A percentile compares a stretch with the other conserved stretches of the same genome.
Evolutionary conservation across 2,888 invertebrate genomes (phyloP).

Genomic region (Papilio elwesi): DNA sequence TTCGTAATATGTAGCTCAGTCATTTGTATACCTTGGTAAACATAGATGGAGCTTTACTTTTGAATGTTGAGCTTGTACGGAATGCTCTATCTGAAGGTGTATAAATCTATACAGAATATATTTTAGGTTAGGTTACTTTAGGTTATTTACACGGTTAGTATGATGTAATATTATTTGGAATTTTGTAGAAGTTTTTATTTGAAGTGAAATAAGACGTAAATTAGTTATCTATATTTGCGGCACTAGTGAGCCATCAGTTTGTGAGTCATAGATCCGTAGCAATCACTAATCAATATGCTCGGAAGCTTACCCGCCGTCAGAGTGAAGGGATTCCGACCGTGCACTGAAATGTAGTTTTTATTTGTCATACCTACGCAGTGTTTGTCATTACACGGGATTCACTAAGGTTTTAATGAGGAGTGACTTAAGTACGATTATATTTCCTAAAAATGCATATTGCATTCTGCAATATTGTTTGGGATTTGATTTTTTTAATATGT

Average conservation of each 20-base stretch:
- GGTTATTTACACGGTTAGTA: too few relatives aligned
- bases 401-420: conserved; percentile 3
- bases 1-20: too few relatives aligned
- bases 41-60: too few relatives aligned
- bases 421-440: not conserved
- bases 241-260: conserved; percentile 22
- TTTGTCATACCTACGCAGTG: conserved; percentile 5
- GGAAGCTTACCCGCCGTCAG: conserved; percentile 6
- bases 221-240: not conserved
- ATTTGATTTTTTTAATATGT: not conserved
- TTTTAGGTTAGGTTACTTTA: too few relatives aligned
- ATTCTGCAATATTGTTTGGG: not conserved
- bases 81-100: too few relatives aligned
- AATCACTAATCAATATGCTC: conserved; percentile 31
- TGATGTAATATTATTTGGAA: too few relatives aligned
- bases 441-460: not conserved
- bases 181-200: not conserved
- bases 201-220: not conserved
- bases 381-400: not conserved
- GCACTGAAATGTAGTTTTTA: conserved; percentile 5
- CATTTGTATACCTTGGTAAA: too few relatives aligned
- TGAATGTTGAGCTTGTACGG: too few relatives aligned
- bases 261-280: conserved; percentile 26
- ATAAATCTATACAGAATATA: too few relatives aligned
- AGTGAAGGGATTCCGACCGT: conserved; percentile 5